Conservation (phyloP, 1,140 invertebrate genomes). For the Drosophila elegans region DNA sequence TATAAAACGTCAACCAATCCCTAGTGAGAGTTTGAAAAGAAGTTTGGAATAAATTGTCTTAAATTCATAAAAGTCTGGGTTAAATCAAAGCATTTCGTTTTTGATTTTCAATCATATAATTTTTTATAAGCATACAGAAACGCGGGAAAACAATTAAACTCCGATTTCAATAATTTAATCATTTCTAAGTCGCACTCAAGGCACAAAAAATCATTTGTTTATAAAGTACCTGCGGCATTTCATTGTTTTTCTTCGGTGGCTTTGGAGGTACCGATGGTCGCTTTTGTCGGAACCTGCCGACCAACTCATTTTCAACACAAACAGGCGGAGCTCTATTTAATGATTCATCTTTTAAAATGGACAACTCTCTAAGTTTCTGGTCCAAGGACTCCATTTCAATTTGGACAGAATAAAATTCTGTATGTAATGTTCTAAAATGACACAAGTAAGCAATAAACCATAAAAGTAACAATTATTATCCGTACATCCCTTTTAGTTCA, state of each 20-base stretch:
- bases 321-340: conserved; percentile 5
- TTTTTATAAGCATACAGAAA: too few species aligned
- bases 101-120: too few species aligned
- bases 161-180: too few species aligned
- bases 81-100: too few species aligned
- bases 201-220: too few species aligned
- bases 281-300: conserved; percentile 38
- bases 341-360: conserved; percentile 7
- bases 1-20: too few species aligned
- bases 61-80: too few species aligned
- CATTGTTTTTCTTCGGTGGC: conserved; percentile 35
- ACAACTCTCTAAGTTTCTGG: conserved; percentile 13
- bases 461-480: background rate
- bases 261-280: conserved; percentile 49
- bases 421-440: background rate
- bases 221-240: conserved; percentile 55
- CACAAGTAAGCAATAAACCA: too few species aligned
- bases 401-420: background rate
- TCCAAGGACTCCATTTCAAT: conserved; percentile 32
- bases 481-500: background rate
- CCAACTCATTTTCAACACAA: conserved; percentile 39
- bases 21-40: too few species aligned
- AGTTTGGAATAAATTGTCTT: too few species aligned
- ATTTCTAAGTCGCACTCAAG: too few species aligned
- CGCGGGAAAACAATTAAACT: too few species aligned